phyloP scores from a whole-genome alignment of 1,140 invertebrate genomes.

The Cryptotermes secundus region DNA sequence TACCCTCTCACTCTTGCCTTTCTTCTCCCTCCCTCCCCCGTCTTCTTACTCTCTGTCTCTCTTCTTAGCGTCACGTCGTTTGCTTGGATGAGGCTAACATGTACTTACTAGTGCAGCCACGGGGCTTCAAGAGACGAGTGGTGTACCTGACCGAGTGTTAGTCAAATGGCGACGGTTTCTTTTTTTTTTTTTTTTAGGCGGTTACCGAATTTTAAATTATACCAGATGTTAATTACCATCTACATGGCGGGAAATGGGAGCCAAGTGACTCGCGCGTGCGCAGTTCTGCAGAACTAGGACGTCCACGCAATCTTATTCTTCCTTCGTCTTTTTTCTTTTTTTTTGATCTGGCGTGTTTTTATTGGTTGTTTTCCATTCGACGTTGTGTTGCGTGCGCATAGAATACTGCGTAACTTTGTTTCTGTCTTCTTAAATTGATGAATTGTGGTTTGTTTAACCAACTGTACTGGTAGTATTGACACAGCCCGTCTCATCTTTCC shows the following conservation, averaged over 20 bases:
- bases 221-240: background rate
- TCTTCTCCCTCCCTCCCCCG: background rate
- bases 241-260: background rate
- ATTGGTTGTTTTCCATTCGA: background rate
- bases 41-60: background rate
- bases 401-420: background rate
- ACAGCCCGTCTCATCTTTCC: background rate
- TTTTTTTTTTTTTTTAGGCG: background rate
- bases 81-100: background rate
- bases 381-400: constrained; percentile 1
- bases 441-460: constrained; percentile 19
- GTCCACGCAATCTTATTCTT: constrained; percentile 15
- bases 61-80: background rate
- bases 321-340: background rate
- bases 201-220: background rate
- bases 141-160: background rate
- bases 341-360: background rate
- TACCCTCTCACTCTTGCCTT: background rate
- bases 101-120: background rate
- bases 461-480: background rate
- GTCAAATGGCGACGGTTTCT: background rate
- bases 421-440: constrained; percentile 11
- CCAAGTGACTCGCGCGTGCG: background rate
- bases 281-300: background rate
- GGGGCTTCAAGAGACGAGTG: background rate